These are phyloP conservation scores for Drymonia ruficornis DNA, from an alignment of 2,888 invertebrate genomes.

Conservation along the genomic window DNA sequence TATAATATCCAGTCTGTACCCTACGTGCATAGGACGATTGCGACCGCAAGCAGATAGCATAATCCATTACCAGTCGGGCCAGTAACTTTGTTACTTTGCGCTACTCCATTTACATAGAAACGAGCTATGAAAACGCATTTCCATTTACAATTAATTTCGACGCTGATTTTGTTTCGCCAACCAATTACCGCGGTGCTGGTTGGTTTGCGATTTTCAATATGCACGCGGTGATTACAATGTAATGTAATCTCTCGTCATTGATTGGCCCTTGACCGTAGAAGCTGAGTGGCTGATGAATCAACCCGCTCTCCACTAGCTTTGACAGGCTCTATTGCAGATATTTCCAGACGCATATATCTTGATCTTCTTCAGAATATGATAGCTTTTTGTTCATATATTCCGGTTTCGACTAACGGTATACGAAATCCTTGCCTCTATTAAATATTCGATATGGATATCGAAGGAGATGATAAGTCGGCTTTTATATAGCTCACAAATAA, in stretches of 20 bases:
- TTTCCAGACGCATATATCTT: background rate
- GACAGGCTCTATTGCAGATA: background rate
- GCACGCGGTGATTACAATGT: too few species aligned
- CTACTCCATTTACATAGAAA: slow-evolving; percentile 66
- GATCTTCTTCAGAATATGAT: background rate
- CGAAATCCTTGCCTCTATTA: background rate
- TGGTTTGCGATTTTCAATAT: slow-evolving; percentile 6
- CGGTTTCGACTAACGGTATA: background rate
- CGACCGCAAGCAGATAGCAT: slow-evolving; percentile 50
- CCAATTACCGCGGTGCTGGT: slow-evolving; percentile 29
- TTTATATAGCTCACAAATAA: background rate
- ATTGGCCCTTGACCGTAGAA: too few species aligned
- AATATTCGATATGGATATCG: background rate
- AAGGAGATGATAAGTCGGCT: background rate
- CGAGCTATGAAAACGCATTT: slow-evolving; percentile 60
- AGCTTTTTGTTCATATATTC: background rate
- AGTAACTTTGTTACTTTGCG: slow-evolving; percentile 69
- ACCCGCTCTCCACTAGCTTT: background rate
- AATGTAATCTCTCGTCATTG: too few species aligned
- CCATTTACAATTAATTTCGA: slow-evolving; percentile 63
- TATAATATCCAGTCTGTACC: slow-evolving; percentile 38
- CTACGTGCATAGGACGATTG: slow-evolving; percentile 40
- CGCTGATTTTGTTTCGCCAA: slow-evolving; percentile 47
- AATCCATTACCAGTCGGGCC: slow-evolving; percentile 60
- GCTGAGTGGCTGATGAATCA: background rate